A percentile compares a stretch with the other conserved stretches of the same genome.
phyloP scores from a whole-genome alignment of 2,888 invertebrate species.

The Dasypogon diadema region DNA sequence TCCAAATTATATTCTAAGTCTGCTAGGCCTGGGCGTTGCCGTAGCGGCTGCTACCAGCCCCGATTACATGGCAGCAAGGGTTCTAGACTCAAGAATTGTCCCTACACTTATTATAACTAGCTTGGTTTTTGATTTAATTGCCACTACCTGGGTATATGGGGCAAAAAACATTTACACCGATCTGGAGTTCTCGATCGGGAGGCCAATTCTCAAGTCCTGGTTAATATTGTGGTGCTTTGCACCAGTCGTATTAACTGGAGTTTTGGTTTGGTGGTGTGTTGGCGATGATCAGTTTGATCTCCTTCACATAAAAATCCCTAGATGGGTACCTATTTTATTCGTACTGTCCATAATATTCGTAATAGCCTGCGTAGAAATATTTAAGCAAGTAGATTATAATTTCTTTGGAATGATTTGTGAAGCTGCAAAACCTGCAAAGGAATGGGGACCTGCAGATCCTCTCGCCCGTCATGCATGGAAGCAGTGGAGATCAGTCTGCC shows the following conservation, averaged over 20 bases:
- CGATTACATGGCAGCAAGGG: slow-evolving; percentile 64
- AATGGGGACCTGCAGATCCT: slow-evolving; percentile 69
- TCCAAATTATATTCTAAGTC: slow-evolving; percentile 67
- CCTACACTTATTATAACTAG: slow-evolving; percentile 66
- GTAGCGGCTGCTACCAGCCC: slow-evolving; percentile 65
- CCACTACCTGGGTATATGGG: slow-evolving; percentile 68
- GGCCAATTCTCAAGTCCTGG: slow-evolving; percentile 67
- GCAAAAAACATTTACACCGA: slow-evolving; percentile 68
- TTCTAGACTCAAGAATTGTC: slow-evolving; percentile 66
- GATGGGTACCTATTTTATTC: slow-evolving; percentile 67
- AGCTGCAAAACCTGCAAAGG: slow-evolving; percentile 68
- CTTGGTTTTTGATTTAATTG: slow-evolving; percentile 67
- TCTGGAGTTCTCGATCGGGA: slow-evolving; percentile 68
- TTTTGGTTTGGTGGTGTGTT: slow-evolving; percentile 68
- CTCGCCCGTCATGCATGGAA: slow-evolving; percentile 69
- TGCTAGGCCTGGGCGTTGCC: slow-evolving; percentile 64
- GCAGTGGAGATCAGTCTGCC: slow-evolving; percentile 69
- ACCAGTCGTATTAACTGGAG: slow-evolving; percentile 65
- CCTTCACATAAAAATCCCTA: slow-evolving; percentile 63
- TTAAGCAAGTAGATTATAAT: slow-evolving; percentile 69
- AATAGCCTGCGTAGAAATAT: slow-evolving; percentile 67
- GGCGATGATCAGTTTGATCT: slow-evolving; percentile 65
- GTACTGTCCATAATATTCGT: slow-evolving; percentile 64
- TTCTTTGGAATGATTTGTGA: slow-evolving; percentile 69
- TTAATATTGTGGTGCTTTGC: slow-evolving; percentile 66